These are phyloP conservation scores for Aplocera efformata DNA, from an alignment of 2,888 invertebrate genomes.

Conservation along the genomic window DNA sequence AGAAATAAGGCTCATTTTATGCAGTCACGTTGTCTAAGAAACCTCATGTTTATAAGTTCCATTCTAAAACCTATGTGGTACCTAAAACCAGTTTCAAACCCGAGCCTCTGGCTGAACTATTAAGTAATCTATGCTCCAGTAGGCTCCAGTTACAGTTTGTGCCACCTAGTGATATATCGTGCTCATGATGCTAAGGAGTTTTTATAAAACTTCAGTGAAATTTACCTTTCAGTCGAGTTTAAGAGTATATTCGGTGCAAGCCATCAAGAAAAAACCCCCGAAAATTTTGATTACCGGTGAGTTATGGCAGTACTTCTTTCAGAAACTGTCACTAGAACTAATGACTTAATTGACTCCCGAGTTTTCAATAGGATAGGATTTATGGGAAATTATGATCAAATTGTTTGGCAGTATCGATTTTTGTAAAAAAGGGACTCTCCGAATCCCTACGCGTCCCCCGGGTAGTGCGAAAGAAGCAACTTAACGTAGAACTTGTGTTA, in stretches of 20 bases:
- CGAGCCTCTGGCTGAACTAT: slow-evolving; percentile 47
- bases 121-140: slow-evolving; percentile 36
- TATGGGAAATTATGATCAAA: no score
- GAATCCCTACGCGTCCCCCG: no score
- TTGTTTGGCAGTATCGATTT: no score
- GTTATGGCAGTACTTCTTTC: no score
- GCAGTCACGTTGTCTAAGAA: slow-evolving; percentile 5
- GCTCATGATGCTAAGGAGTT: slow-evolving; percentile 49
- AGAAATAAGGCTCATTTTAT: slow-evolving; percentile 40
- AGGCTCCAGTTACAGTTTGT: slow-evolving; percentile 50
- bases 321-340: no score
- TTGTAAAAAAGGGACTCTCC: no score
- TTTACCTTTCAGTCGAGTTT: slow-evolving; percentile 45
- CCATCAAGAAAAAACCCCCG: slow-evolving; percentile 54
- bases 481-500: no score
- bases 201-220: slow-evolving; percentile 43
- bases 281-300: slow-evolving; percentile 82
- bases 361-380: no score
- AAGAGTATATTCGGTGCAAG: slow-evolving; percentile 51
- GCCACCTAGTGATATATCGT: slow-evolving; percentile 54
- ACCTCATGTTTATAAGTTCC: slow-evolving; percentile 14
- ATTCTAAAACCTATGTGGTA: slow-evolving; percentile 32
- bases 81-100: slow-evolving; percentile 33
- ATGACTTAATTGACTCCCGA: no score
- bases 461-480: no score